Percentiles rank a stretch among this genome's conserved stretches.
phyloP scores from a whole-genome alignment of 2,113 vertebrate genomes.

The Conger conger region DNA sequence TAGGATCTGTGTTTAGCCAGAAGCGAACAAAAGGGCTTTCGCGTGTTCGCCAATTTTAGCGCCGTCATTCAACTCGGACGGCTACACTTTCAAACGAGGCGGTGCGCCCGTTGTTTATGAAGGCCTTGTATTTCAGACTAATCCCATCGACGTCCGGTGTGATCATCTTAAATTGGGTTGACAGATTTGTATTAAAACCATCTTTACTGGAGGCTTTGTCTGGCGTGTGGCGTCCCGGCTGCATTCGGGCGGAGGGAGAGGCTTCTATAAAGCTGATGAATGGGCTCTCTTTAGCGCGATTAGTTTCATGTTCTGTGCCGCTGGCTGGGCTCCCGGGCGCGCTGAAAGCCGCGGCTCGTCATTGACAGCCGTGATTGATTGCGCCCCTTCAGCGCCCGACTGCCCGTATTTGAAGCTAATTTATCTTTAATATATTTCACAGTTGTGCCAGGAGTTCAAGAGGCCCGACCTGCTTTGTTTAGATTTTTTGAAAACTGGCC shows the following conservation, averaged over 20 bases:
- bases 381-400: conserved; percentile 30
- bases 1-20: conserved; percentile 28
- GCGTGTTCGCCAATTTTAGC: background rate
- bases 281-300: background rate
- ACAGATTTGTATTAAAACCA: background rate
- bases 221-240: background rate
- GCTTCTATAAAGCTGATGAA: conserved; percentile 33
- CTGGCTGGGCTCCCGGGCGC: conserved; percentile 43
- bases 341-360: conserved; percentile 41
- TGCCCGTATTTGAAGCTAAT: conserved; percentile 57
- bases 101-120: background rate
- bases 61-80: conserved; percentile 15
- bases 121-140: background rate
- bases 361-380: conserved; percentile 58
- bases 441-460: conserved; percentile 41
- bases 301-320: background rate
- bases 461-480: conserved; percentile 41
- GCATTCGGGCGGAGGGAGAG: background rate
- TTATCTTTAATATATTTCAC: conserved; percentile 54
- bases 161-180: background rate
- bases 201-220: background rate
- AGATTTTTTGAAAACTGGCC: no score
- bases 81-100: no score
- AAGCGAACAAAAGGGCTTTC: background rate
- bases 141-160: background rate